Evolutionary conservation across 2,888 invertebrate species (phyloP).

Genomic region (Tinea pellionella): DNA sequence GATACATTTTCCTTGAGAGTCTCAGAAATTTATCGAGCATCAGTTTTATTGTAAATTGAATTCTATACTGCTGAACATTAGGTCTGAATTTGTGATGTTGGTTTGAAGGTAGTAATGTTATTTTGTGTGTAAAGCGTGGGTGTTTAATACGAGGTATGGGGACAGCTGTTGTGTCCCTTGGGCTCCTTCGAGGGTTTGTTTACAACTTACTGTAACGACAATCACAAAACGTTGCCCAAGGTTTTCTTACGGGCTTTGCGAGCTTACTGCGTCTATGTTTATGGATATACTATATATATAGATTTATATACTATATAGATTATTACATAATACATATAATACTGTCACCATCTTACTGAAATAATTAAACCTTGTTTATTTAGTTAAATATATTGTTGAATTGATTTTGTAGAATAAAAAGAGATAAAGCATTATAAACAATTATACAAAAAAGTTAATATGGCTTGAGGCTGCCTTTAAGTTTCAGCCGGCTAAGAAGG

Average conservation of each 20-base stretch:
- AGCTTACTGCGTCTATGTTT: background rate
- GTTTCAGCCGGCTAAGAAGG: too few relatives aligned
- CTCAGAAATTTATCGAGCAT: background rate
- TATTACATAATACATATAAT: too few relatives aligned
- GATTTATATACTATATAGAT: too few relatives aligned
- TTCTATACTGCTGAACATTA: background rate
- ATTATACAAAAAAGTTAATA: too few relatives aligned
- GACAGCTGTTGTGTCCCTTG: slow-evolving; percentile 61
- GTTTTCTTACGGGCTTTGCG: background rate
- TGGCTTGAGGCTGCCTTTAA: too few relatives aligned
- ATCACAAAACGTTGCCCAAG: slow-evolving; percentile 15
- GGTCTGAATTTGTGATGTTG: background rate
- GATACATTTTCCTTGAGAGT: background rate
- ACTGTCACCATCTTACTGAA: too few relatives aligned
- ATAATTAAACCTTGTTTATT: too few relatives aligned
- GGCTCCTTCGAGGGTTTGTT: slow-evolving; percentile 55
- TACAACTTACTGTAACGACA: slow-evolving; percentile 56
- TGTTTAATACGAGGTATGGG: slow-evolving; percentile 62
- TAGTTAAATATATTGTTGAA: too few relatives aligned
- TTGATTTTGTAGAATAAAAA: too few relatives aligned
- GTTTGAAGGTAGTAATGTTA: background rate
- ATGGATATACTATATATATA: background rate
- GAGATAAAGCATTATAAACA: too few relatives aligned
- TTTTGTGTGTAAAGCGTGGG: slow-evolving; percentile 30
- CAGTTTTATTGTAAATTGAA: background rate